phyloP scores from a whole-genome alignment of 2,113 vertebrate genomes.

The Xyrauchen texanus region DNA sequence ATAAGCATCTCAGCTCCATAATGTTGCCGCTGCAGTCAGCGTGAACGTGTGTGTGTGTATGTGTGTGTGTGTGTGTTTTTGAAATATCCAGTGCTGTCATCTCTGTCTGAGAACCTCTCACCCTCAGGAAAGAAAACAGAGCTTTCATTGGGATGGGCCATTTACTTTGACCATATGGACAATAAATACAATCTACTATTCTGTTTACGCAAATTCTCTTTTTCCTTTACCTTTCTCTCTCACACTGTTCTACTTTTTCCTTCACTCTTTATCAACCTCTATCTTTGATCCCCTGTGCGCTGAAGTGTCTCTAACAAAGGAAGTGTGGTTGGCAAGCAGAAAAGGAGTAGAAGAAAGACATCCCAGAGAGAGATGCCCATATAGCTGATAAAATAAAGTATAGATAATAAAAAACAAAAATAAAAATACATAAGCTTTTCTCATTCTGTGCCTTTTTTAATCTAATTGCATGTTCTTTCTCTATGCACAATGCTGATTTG shows the following conservation, averaged over 20 bases:
- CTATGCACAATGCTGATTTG: too few species aligned
- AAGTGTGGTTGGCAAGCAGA: too few species aligned
- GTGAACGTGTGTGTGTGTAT: constrained; percentile 24
- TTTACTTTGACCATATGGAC: constrained; percentile 36
- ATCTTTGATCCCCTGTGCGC: constrained; percentile 21
- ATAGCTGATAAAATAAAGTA: neutral
- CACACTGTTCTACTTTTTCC: constrained; percentile 12
- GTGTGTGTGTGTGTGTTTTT: constrained; percentile 32
- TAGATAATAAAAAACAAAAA: neutral
- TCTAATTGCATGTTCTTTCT: too few species aligned
- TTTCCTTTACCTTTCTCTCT: constrained; percentile 49
- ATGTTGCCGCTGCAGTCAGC: constrained; percentile 11
- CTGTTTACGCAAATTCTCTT: constrained; percentile 53
- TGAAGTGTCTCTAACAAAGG: neutral
- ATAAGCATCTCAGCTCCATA: constrained; percentile 42
- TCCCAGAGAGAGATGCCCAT: neutral
- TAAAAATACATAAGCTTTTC: neutral
- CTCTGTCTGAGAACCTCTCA: constrained; percentile 4
- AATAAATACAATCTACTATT: constrained; percentile 43
- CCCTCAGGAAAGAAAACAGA: constrained; percentile 32
- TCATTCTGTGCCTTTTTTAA: neutral
- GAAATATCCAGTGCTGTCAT: constrained; percentile 26
- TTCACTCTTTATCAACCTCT: constrained; percentile 3
- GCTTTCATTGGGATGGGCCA: constrained; percentile 48
- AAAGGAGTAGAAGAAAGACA: neutral